Percentiles rank a stretch among this genome's conserved stretches.
Evolutionary conservation across 1,140 invertebrate species (phyloP).

Genomic region (Metaphire vulgaris): DNA sequence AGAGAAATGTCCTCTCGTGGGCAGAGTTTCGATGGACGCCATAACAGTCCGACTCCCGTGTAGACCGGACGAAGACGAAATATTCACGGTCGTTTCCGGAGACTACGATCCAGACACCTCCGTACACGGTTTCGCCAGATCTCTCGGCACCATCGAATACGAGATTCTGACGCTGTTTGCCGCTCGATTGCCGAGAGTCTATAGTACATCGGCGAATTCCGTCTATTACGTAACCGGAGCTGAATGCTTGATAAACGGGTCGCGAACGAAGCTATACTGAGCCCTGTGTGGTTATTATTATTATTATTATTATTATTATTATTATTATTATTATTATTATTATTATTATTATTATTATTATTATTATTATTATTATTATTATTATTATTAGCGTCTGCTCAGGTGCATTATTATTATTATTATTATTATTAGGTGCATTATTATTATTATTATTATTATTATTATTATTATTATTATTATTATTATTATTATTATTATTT

Average conservation of each 20-base stretch:
- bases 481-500: too few relatives aligned
- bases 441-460: too few relatives aligned
- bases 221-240: background rate
- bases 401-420: too few relatives aligned
- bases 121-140: slow-evolving; percentile 27
- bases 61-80: slow-evolving; percentile 14
- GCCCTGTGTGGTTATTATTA: too few relatives aligned
- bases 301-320: too few relatives aligned
- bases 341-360: too few relatives aligned
- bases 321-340: too few relatives aligned
- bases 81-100: slow-evolving; percentile 32
- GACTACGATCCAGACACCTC: slow-evolving; percentile 33
- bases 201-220: slow-evolving; percentile 11
- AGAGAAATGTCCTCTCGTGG: slow-evolving; percentile 33
- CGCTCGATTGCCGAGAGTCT: slow-evolving; percentile 33
- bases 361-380: too few relatives aligned
- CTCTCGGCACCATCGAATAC: slow-evolving; percentile 34
- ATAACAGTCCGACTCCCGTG: slow-evolving; percentile 32
- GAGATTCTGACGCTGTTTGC: slow-evolving; percentile 34
- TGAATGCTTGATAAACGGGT: background rate
- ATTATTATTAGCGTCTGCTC: too few relatives aligned
- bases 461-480: too few relatives aligned
- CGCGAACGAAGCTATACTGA: too few relatives aligned
- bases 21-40: slow-evolving; percentile 38
- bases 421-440: too few relatives aligned